phyloP scores from a whole-genome alignment of 1,140 invertebrate genomes.

The Tetraneura akinire region DNA sequence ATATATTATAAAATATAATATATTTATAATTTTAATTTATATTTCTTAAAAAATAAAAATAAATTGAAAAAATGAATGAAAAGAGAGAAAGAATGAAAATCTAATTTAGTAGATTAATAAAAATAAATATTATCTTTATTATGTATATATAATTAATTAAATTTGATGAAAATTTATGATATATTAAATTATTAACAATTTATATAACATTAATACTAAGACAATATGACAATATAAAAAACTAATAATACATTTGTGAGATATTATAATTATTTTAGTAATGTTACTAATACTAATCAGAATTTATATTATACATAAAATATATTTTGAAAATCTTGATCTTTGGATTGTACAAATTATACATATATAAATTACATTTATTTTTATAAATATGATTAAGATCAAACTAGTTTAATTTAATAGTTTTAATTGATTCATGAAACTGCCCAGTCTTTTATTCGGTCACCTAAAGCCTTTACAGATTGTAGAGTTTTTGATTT shows the following conservation, averaged over 20 bases:
- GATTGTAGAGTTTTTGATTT: constrained; percentile 36
- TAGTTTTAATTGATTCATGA: constrained; percentile 1
- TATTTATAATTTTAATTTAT: no score
- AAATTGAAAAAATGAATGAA: no score
- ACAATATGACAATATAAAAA: constrained; percentile 19
- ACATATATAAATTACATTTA: constrained; percentile 3
- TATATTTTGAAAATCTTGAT: constrained; percentile 32
- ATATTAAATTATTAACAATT: neutral
- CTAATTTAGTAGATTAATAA: neutral
- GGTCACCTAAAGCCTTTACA: constrained; percentile 32
- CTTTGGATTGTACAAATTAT: constrained; percentile 21
- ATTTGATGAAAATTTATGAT: neutral
- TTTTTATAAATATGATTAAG: neutral
- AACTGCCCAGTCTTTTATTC: constrained; percentile 42
- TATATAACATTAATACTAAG: neutral
- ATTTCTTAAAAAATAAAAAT: no score
- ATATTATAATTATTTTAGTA: constrained; percentile 33
- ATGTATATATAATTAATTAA: neutral
- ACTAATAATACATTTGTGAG: neutral
- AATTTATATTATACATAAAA: neutral
- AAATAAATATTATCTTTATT: neutral
- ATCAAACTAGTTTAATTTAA: neutral
- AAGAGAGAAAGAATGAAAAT: neutral
- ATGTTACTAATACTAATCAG: constrained; percentile 39
- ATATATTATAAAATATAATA: no score